phyloP scores from a whole-genome alignment of 2,113 vertebrate species.

The Trogon surrucura region DNA sequence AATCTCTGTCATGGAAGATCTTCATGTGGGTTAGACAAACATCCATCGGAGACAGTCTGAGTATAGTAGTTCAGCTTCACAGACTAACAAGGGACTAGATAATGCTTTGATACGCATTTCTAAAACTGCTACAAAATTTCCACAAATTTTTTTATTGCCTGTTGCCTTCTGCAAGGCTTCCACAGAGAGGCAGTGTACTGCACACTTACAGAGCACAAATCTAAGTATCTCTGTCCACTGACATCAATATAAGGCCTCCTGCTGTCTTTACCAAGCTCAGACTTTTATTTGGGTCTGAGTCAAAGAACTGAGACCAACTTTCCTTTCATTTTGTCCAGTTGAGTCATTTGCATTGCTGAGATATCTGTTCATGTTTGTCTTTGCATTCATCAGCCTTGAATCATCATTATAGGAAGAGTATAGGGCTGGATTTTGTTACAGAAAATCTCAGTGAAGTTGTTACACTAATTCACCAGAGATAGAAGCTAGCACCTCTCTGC shows the following conservation, averaged over 20 bases:
- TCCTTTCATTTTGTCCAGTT: background rate
- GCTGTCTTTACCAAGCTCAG: background rate
- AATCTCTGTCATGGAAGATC: background rate
- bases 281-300: background rate
- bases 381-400: background rate
- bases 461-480: background rate
- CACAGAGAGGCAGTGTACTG: background rate
- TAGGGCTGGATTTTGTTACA: background rate
- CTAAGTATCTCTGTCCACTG: background rate
- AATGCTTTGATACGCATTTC: background rate
- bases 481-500: background rate
- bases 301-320: background rate
- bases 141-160: background rate
- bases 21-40: slow-evolving; percentile 16
- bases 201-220: background rate
- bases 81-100: background rate
- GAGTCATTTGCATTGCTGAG: background rate
- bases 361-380: background rate
- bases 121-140: background rate
- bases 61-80: background rate
- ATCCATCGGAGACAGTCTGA: background rate
- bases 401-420: background rate
- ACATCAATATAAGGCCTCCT: background rate
- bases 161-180: background rate
- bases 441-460: background rate